Conservation (phyloP, 2,797 vertebrate species). For the Dendrocincla fuliginosa region DNA sequence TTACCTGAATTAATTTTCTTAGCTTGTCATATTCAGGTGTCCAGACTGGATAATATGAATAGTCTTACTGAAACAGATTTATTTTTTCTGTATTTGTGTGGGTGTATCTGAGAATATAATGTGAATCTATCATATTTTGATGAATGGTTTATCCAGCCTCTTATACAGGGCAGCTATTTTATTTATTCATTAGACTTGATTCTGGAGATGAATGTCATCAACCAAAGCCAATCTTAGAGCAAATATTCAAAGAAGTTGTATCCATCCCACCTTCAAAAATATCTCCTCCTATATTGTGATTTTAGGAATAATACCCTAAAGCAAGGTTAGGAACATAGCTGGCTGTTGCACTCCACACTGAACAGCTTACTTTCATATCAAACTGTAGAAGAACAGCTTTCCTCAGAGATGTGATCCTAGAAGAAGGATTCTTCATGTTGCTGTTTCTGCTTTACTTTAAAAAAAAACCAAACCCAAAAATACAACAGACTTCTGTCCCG, state of each 20-base stretch:
- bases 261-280: neutral
- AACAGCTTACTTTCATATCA: neutral
- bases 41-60: neutral
- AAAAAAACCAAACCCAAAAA: neutral
- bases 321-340: neutral
- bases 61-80: neutral
- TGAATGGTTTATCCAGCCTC: slow-evolving; percentile 49
- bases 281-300: neutral
- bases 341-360: neutral
- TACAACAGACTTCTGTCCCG: neutral
- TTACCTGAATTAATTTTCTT: neutral
- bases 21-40: neutral
- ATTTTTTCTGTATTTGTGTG: neutral
- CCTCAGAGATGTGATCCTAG: neutral
- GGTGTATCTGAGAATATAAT: neutral
- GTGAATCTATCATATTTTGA: neutral
- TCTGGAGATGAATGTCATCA: neutral
- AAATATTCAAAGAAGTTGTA: neutral
- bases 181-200: slow-evolving; percentile 30
- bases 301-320: neutral
- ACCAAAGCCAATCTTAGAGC: neutral
- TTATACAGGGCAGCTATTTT: slow-evolving; percentile 70
- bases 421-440: neutral
- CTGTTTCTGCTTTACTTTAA: neutral
- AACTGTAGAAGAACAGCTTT: neutral